phyloP scores from a whole-genome alignment of 1,140 invertebrate species.

The Hylyphantes graminicola region DNA sequence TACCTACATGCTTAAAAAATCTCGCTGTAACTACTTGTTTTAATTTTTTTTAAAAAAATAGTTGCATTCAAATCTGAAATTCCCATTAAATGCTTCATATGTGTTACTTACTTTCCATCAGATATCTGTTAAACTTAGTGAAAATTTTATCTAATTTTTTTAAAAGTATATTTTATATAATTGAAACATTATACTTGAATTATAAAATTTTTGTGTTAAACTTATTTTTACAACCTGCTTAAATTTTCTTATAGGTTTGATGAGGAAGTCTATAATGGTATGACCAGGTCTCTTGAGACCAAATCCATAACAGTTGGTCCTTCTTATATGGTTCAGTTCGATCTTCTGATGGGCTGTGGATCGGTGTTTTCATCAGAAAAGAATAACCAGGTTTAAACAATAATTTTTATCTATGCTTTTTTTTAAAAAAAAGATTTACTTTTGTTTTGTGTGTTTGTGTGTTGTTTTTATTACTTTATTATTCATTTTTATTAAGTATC shows the following conservation, averaged over 20 bases:
- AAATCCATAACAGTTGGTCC: constrained; percentile 69
- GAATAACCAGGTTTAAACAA: constrained; percentile 44
- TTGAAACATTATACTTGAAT: background rate
- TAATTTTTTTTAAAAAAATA: background rate
- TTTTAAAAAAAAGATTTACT: background rate
- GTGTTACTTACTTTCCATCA: too few relatives aligned
- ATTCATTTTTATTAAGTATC: background rate
- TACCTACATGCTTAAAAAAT: too few relatives aligned
- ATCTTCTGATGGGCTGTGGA: constrained; percentile 69
- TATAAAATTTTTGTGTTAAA: background rate
- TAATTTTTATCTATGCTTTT: background rate
- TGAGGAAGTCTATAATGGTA: constrained; percentile 52
- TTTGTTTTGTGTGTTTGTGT: background rate
- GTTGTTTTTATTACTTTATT: background rate
- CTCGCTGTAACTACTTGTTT: background rate
- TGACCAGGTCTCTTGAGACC: constrained; percentile 65
- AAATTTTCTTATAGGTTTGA: constrained; percentile 41
- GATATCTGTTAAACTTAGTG: too few relatives aligned
- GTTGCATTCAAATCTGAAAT: background rate
- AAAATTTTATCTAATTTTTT: background rate
- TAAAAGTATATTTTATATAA: background rate
- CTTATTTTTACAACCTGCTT: background rate
- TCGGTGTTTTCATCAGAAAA: constrained; percentile 65
- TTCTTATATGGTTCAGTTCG: constrained; percentile 70
- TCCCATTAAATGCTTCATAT: too few relatives aligned